Evolutionary conservation across 37 sponge, comb jelly and placozoan species (phyloP), one percentile per base, ranked within the genome.

Genomic region (Crambe crambe): DNA sequence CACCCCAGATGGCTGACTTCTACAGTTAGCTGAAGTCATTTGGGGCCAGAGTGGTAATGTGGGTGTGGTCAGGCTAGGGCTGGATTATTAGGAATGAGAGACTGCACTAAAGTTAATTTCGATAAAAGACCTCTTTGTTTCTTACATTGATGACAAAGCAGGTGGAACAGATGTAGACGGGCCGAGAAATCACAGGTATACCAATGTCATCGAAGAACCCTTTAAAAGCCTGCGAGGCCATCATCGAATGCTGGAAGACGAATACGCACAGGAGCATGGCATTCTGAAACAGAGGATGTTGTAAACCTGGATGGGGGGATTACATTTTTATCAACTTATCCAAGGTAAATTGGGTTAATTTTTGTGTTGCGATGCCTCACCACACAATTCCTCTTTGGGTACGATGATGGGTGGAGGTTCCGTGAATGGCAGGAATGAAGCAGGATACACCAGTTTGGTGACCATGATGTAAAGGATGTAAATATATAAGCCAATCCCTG

Each of bases 121-220:
- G n/a, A n/a, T n/a, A n/a, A n/a, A n/a, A n/a, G n/a, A n/a, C n/a
- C n/a, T n/a, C n/a, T n/a, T n/a, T n/a, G n/a, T n/a, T n/a, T 42
- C 89, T 21, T 41, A 89, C 89, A 30, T 89, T 68, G 35, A 83
- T 61, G 17, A 21, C 59, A 37, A 72, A 42, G 69, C 83, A 89
- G 23, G 84, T 89, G 59, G 62, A 21, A 40, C 72, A 56, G 42
- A 72, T 65, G 61, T 89, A 89, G 42, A 78, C n/a, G 0, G 78
- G 78, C 41, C 89, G 37, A n/a, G 18, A 3, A 26, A 79, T 58
- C 9, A 83, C 74, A 6, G 68, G 40, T 66, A 83, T 63, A 30
- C 30, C 44, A 15, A 78, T 30, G 27, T 51, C 36, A 27, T 66
- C 57, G 9, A 76, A 71, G 39, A 76, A 57, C 35, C 37, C 58